Base-by-base conservation (phyloP, 1,140 invertebrate species). In the Lasioglossum albipes region DNA sequence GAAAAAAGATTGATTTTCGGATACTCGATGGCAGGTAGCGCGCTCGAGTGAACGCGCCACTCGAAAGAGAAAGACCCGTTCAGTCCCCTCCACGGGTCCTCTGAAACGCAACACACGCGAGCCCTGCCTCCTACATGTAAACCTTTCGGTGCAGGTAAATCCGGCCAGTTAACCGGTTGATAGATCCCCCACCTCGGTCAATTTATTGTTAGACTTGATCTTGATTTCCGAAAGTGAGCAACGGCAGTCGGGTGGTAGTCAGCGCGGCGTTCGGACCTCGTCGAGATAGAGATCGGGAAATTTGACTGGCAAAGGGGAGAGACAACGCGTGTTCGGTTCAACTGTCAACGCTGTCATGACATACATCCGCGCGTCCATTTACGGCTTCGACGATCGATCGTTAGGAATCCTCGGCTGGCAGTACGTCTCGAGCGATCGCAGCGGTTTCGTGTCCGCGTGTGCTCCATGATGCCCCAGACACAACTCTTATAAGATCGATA, bases 181-280 rank as follows among this genome's bases (percentile, higher is more conserved):
- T 69, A 62, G 65, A 75, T 10, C n/a, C 73, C 79, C 79, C 73
- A 49, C 65, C 65, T 0, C 6, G 4, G 0, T 4, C 7, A 1
- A 5, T 16, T 3, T 20, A 41, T n/a, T 27, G 18, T 59, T 59
- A 59, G 62, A 52, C 73, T 80, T 80, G 73, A 80, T 80, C 79
- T 75, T 75, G 78, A 64, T 80, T 80, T 80, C 12, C 7, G 45
- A 69, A 62, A 75, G 54, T 10, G 42, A 5, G n/a, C 27, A 12
- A n/a, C 31, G 31, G 41, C 65, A 80, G 79, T 80, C 73, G 59
- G 12, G 52, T 69, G 65, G 52, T 80, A 2, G 73, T 69, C 65
- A 65, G 65, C 52, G 73, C 13, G 31, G 45, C 72, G 79, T 42
- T 7, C 66, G 54, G 79, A 80, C 27, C 54, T 42, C 45, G 7